Evolutionary conservation across 2,888 invertebrate species (phyloP), one percentile per base, ranked within the genome.

Genomic region (Epistrophe grossulariae): DNA sequence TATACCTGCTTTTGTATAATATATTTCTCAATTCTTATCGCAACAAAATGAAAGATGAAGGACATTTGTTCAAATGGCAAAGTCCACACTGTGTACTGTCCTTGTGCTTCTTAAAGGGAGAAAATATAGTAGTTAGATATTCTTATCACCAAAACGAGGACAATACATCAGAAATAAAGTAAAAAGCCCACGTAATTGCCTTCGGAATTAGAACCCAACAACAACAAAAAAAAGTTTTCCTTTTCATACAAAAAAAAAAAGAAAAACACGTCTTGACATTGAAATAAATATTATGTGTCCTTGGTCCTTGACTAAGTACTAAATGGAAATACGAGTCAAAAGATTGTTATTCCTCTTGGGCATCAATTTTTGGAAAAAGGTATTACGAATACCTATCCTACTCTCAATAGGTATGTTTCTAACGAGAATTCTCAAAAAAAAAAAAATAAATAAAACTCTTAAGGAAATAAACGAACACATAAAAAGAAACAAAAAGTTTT

Each of bases 161-260:
- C 50, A 74, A 52, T 35, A 48, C 79, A 62, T 70, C 55, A 62
- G 57, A 72, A 48, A 77, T 71, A 66, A 59, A 48, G 43, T 52
- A 73, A 83, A 83, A 79, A 68, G 35, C 68, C 60, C 68, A 68
- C 45, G 72, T 78, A 78, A 83, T 83, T 79, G 78, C 68, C 72
- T 59, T 43, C 31, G 43, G 48, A 76, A 71, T 45, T 40, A 40
- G n/a, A 17, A 24, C 40, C 17, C 7, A 31, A 31, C n/a, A 31
- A 35, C 7, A 7, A 43, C 28, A 35, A 40, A 48, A 50, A 38
- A 31, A 55, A 48, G 17, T 68, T 31, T 74, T 55, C 52, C 48
- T 60, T 11, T 45, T 62, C 57, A 57, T 48, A 15, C 2, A 77
- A 59, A 72, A 24, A 24, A 24, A 24, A 24, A 24, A 24, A 24